Evolutionary conservation across 2,888 invertebrate genomes (phyloP), one percentile per base, ranked within the genome.

Genomic region (Lepidocyrtoides sp.): DNA sequence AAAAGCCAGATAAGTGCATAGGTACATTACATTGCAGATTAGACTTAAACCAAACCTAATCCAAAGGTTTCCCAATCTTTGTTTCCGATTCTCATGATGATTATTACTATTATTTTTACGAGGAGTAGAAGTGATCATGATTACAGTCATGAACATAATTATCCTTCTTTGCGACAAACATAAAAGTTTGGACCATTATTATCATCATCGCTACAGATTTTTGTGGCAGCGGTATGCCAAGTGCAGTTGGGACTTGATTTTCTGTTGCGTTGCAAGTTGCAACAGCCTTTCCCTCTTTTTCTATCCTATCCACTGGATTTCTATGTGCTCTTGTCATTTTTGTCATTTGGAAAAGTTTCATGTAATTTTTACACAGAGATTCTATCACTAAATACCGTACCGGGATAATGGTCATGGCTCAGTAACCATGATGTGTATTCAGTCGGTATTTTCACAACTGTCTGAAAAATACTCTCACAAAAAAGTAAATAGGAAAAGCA

Each of bases 401-500:
- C 20, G 17, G 1, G 12, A 63, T 12, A 26, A 63, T 63, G 63
- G 63, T 63, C 63, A 63, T 29, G 63, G 63, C 29, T 63, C 10
- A 63, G 3, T 23, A 12, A 12, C 10, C 29, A 20, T 14, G 3
- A 20, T 57, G 14, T 29, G 14, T 20, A 57, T 20, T 57, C 20
- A 57, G 57, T 57, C 57, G 57, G 57, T 57, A 63, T 63, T 63
- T 63, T 63, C 63, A 63, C 63, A 63, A 63, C 63, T 63, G 63
- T 20, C 57, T 0, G 63, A 63, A 63, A 63, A 57, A 57, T 57
- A 2, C 3, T 20, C 10, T 20, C 3, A 17, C 1, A 63, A 29
- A 14, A 29, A 63, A 29, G 29, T 4, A 29, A 26, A 63, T 29
- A 12, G 0, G 12, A 29, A 57, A 10, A n/a, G 32, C 29, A 10